Evolutionary conservation across 23 tunicate species (phyloP).

Genomic region (Phallusia fumigata): DNA sequence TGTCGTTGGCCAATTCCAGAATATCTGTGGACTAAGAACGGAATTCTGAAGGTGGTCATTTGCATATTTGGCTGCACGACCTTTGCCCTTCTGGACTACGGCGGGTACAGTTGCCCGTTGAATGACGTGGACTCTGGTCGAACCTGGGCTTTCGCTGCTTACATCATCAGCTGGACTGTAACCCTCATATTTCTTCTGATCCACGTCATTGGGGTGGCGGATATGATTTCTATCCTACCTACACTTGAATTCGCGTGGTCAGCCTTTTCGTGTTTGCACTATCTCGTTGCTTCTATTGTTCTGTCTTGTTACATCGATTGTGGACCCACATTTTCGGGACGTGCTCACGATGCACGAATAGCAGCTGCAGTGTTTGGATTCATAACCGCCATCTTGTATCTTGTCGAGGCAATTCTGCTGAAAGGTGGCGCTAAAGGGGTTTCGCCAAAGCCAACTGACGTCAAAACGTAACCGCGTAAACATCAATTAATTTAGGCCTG

Average conservation of each 20-base stretch:
- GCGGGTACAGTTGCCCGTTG: constrained; percentile 30
- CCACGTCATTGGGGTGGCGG: constrained; percentile 47
- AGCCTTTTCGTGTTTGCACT: constrained; percentile 56
- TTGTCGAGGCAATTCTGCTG: constrained; percentile 58
- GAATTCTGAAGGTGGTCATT: constrained; percentile 58
- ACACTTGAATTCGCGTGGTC: constrained; percentile 76
- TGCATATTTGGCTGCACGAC: constrained; percentile 68
- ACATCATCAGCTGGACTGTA: constrained; percentile 63
- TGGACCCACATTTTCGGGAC: not conserved
- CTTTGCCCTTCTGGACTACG: constrained; percentile 63
- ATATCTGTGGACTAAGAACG: constrained; percentile 38
- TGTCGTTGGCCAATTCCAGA: no score
- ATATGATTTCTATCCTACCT: constrained; percentile 32
- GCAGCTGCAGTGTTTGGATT: constrained; percentile 82
- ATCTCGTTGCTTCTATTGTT: constrained; percentile 66
- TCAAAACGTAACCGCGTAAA: not conserved
- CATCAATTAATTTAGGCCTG: no score
- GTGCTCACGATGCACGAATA: constrained; percentile 26
- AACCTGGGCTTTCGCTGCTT: constrained; percentile 71
- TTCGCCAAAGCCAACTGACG: constrained; percentile 2
- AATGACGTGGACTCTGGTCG: constrained; percentile 40
- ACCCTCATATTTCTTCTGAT: constrained; percentile 58
- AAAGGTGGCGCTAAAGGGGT: constrained; percentile 17
- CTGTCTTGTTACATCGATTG: constrained; percentile 51
- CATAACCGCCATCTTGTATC: constrained; percentile 52